Base-by-base conservation (phyloP, 2,888 invertebrate genomes). In the Agrotis ipsilon region DNA sequence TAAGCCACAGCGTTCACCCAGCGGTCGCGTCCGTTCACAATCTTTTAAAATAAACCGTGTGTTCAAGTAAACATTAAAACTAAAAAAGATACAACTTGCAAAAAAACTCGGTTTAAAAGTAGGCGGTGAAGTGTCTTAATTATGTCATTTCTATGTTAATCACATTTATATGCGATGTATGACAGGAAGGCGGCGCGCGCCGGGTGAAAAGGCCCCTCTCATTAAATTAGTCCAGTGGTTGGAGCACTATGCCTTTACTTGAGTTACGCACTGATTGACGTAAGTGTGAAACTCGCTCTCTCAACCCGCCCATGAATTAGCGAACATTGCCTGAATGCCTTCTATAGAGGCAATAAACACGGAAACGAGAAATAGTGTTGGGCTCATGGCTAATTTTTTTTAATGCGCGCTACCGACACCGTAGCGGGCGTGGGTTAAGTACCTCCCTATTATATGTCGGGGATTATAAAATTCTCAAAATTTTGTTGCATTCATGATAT, bases 181-280 rank as follows among this genome's bases (percentile, higher is more conserved):
- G 82, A 82, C 79, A 79, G 73, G 77, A 70, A 63, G 75, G 80
- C 79, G 75, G 66, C 84, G 89, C 86, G 74, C 84, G 74, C 63
- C 82, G 77, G 83, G 60, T 92, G 90, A 90, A 94, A 93, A 91
- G 92, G 89, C 89, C 86, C 90, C 92, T 94, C 89, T 95, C 95
- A 94, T 95, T 95, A 95, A 95, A 95, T 95, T 95, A 94, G 92
- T 93, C 89, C 94, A 92, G 92, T 92, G 94, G 95, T 92, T 95
- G 95, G 92, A 92, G 91, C 93, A 94, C 94, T 94, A 92, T 94
- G 87, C 86, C 86, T 89, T 89, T 89, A 91, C 93, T 91, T 90
- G 88, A 89, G 88, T 92, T 90, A 93, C 92, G 93, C 93, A 90
- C 92, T 91, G 92, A 91, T 92, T 92, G 89, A 90, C 90, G 91